Base-by-base conservation (phyloP, 2,113 vertebrate species). In the Nanorana parkeri region DNA sequence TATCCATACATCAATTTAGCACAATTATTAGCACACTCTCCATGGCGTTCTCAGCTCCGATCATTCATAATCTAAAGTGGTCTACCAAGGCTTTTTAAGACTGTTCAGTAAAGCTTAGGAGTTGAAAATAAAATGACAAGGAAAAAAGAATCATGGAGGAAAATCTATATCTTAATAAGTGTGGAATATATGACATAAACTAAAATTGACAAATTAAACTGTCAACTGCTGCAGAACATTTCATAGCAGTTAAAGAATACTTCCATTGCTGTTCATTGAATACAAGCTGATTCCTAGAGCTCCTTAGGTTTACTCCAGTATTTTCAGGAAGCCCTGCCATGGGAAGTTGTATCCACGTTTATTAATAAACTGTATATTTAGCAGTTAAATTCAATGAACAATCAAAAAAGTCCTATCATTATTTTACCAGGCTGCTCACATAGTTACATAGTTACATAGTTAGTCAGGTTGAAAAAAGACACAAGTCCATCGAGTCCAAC, bases 1-100 rank as follows among this genome's bases (percentile, higher is more conserved):
- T 79, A 68, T 58, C 77, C 65, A 68, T 79, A 79, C 29, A 79
- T 80, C 78, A 68, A 69, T 80, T 69, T 69, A 80, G 66, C 78
- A 47, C 67, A 47, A 68, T 80, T 69, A 80, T 80, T 80, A 80
- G 66, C 32, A 28, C 23, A 61, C n/a, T 24, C 66, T 69, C 56
- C n/a, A 60, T 75, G 55, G 55, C 2, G 56, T 75, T 61, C 55
- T 56, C 72, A 61, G 72, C 72, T 41, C 55, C 72, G n/a, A 75
- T 75, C 26, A 61, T 75, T 75, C 29, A 75, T 75, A 75, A 75
- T 75, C 20, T 75, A 75, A 75, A 77, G 58, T 77, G 74, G 74
- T 77, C 74, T 77, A 64, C 23, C 58, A 64, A 76, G 60, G 74
- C 58, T 75, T 75, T 56, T 75, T 64, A 77, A 51, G 74, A 28